Evolutionary conservation across 2,797 vertebrate species (phyloP).

Genomic region (Sardinella longiceps): DNA sequence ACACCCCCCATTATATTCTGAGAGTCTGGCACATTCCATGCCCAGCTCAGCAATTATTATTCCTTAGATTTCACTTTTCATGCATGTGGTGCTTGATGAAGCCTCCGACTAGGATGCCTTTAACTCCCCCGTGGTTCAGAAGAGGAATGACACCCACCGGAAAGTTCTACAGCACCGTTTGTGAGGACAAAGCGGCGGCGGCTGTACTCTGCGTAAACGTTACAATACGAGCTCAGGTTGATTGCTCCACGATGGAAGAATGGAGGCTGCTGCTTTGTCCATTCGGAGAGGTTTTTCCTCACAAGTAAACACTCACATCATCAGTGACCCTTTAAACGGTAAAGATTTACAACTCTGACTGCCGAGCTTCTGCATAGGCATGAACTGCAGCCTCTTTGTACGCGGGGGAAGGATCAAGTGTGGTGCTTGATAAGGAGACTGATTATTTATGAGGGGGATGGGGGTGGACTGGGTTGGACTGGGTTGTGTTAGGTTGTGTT

Average conservation of each 20-base stretch:
- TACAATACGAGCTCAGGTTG: neutral
- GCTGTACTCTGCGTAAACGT: neutral
- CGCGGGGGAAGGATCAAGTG: neutral
- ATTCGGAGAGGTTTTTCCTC: neutral
- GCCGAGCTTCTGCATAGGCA: neutral
- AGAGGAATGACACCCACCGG: neutral
- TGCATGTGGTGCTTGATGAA: slow-evolving; percentile 21
- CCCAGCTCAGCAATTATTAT: slow-evolving; percentile 16
- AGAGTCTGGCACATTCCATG: neutral
- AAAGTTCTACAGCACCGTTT: neutral
- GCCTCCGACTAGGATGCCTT: neutral
- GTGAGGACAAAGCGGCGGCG: neutral
- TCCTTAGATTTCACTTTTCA: slow-evolving; percentile 26
- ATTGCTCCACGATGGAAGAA: neutral
- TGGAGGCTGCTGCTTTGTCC: neutral
- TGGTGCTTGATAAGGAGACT: neutral
- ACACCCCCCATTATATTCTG: neutral
- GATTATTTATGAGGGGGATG: neutral
- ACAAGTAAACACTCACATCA: neutral
- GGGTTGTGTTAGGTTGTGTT: too few species aligned
- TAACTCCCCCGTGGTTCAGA: neutral
- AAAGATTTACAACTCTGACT: neutral
- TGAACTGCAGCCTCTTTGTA: neutral
- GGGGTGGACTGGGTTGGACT: neutral
- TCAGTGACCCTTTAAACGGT: neutral